phyloP scores from a whole-genome alignment of 2,113 vertebrate species.

The Cavia porcellus region DNA sequence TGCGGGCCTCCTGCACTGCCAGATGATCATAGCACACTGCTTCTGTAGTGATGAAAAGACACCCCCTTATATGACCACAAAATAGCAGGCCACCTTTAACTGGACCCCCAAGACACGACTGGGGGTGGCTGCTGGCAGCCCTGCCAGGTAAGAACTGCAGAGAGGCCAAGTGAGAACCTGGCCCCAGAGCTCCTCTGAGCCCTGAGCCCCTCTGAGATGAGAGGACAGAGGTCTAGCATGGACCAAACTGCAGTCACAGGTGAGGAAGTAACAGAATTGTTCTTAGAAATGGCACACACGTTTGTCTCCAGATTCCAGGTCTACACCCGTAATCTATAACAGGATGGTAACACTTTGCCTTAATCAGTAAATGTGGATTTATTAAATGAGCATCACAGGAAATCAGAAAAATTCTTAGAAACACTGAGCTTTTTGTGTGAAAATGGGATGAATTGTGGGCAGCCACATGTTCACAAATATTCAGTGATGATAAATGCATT shows the following conservation, averaged over 20 bases:
- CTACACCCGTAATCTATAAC: neutral
- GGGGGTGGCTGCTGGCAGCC: accelerated
- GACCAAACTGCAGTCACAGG: neutral
- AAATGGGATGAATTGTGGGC: neutral
- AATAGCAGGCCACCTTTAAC: neutral
- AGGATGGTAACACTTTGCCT: neutral
- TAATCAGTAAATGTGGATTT: neutral
- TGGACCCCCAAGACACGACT: neutral
- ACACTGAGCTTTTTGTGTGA: neutral
- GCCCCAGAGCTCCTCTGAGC: neutral
- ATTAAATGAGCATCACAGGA: neutral
- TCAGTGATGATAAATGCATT: neutral
- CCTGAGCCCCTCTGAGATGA: neutral
- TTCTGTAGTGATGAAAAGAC: neutral
- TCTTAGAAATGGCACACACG: neutral
- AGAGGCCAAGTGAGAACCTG: neutral
- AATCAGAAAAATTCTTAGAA: neutral
- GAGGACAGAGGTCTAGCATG: accelerated
- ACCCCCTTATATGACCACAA: neutral
- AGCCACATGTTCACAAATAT: neutral
- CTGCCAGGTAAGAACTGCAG: neutral
- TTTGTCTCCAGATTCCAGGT: neutral
- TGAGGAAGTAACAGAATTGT: neutral
- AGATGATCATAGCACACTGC: neutral
- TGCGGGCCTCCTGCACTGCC: neutral